Base-by-base conservation (phyloP, 2,797 vertebrate species). In the Hephaestus fuliginosus region DNA sequence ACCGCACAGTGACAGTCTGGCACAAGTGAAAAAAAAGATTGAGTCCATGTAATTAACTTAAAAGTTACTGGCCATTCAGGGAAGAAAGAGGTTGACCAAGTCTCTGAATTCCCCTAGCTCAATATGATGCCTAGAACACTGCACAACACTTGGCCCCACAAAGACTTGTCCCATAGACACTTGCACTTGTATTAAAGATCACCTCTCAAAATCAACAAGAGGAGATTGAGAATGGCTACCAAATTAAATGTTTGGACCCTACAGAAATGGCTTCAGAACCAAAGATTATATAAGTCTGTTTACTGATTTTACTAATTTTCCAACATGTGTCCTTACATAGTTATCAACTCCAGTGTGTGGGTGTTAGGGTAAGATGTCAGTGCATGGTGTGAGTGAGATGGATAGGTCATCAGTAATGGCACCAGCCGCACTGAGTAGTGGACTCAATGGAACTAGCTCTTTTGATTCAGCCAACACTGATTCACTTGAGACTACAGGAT, bases 221-320 rank as follows among this genome's bases (percentile, higher is more conserved):
- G 7, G 33, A 36, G 33, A 36, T 36, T 36, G 7, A 36, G 33
- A 36, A 36, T 36, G 13, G 10, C n/a, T 17, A 3, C 41, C 4
- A 49, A 60, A 57, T 30, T 14, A 60, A 60, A 48, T 33, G 17
- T 22, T 55, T 14, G 17, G 11, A 17, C 60, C 62, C 28, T 15
- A 57, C 36, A 56, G 13, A 53, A 74, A 65, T 13, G 72, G 72
- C 65, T 44, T 55, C 51, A 56, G 61, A 63, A 65, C 36, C 61
- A 65, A 33, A 5, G 36, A 65, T n/a, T 74, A 60, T 51, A 65
- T 63, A 39, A 65, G 41, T 55, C 48, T 74, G 62, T 74, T 74
- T 22, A 73, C 70, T 51, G 70, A 73, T 15, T 73, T 73, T 46
- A 74, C 43, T 3, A 62, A 1, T 52, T 58, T 68, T 1, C 44